Evolutionary conservation across 2,797 vertebrate genomes (phyloP), one percentile per base, ranked within the genome.

Genomic region (Sitta carolinensis): DNA sequence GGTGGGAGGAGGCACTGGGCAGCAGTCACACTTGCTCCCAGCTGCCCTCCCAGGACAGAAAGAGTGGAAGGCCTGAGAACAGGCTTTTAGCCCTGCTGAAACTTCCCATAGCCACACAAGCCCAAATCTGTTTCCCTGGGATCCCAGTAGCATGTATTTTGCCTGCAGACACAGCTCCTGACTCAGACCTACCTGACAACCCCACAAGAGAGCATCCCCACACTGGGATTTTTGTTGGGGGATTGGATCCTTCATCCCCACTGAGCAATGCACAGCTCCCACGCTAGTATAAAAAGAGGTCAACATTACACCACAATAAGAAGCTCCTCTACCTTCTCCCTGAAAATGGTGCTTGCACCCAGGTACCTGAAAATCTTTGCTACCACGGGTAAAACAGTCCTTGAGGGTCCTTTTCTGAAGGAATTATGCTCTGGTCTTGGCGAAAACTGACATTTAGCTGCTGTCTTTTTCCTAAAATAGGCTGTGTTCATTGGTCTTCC

Each of bases 11-110:
- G 43, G 63, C 42, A 30, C 4, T 8, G 0, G 30, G 29, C 10
- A 86, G 38, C 38, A 72, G 62, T 47, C 2, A 1, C 34, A 42
- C 32, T 50, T 0, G 0, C 5, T 20, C 27, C 7, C 29, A 45
- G 2, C 17, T 36, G 5, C 13, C 29, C 0, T 0, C 4, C 36
- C 2, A 9, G 25, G 14, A 63, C 32, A 45, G 43, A n/a, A 80
- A 30, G 8, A 47, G 25, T 16, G 20, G 8, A 68, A 59, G 7
- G 19, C 2, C 0, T 66, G 26, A 84, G 40, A 75, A 63, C 36
- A 74, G 10, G 29, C 13, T 58, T 54, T 87, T 16, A n/a, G 14
- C 12, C 55, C 69, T 81, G 52, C 19, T 38, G 34, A 5, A 43
- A 17, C 14, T 75, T 81, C 32, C 57, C 58, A n/a, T 1, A 50